Conservation (phyloP, 1,140 invertebrate genomes). For the Atta cephalotes region DNA sequence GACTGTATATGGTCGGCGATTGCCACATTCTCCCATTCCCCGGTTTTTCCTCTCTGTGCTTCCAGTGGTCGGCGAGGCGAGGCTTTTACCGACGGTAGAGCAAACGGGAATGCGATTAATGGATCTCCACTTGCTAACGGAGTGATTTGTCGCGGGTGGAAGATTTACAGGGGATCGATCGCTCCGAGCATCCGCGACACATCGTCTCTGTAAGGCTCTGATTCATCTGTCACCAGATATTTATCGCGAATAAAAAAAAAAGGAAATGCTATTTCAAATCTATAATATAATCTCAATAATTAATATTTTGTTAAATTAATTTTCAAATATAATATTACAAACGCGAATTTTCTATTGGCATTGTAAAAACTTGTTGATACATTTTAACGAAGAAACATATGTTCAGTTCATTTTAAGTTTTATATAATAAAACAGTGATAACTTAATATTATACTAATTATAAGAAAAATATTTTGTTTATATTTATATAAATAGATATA, state of each 20-base stretch:
- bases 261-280: not conserved
- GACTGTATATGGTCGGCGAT: conserved; percentile 74
- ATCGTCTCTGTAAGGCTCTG: conserved; percentile 14
- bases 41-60: conserved; percentile 26
- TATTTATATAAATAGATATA: too few relatives aligned
- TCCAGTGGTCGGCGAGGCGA: conserved; percentile 49
- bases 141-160: conserved; percentile 55
- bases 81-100: conserved; percentile 54
- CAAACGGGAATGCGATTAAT: conserved; percentile 70
- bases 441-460: too few relatives aligned
- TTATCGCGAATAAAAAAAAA: not conserved
- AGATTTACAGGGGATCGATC: conserved; percentile 54
- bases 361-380: not conserved
- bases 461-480: too few relatives aligned
- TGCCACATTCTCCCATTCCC: conserved; percentile 60
- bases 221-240: conserved; percentile 43
- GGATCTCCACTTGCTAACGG: conserved; percentile 60
- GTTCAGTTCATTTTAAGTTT: too few relatives aligned
- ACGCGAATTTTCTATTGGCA: not conserved
- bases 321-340: conserved; percentile 3
- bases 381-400: too few relatives aligned
- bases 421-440: too few relatives aligned
- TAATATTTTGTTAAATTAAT: conserved; percentile 2
- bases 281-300: not conserved
- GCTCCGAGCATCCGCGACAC: conserved; percentile 25